These are phyloP conservation scores for Loriculus beryllinus DNA, from an alignment of 2,797 vertebrate genomes.

Conservation along the genomic window DNA sequence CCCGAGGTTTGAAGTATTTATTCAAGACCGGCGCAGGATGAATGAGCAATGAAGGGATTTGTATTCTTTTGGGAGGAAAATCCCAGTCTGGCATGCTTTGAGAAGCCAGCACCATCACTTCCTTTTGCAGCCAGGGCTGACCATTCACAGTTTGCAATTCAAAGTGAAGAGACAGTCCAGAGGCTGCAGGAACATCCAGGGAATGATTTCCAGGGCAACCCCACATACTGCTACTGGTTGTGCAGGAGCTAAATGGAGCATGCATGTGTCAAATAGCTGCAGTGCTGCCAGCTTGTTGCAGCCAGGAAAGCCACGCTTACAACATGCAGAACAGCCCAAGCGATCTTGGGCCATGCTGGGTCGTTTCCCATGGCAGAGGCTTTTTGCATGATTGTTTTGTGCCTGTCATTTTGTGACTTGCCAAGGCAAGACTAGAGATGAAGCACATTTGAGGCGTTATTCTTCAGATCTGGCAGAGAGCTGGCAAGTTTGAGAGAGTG, in stretches of 20 bases:
- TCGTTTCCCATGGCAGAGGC: background rate
- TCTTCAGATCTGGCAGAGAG: background rate
- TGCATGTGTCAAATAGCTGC: background rate
- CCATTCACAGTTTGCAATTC: background rate
- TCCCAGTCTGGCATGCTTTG: too few relatives aligned
- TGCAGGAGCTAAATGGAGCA: background rate
- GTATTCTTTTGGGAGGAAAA: background rate
- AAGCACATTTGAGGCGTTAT: background rate
- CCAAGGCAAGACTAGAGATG: background rate
- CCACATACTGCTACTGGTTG: background rate
- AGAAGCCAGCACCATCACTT: background rate
- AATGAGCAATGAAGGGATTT: background rate
- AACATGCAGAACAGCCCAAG: background rate
- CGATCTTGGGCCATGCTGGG: background rate
- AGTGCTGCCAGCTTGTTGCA: background rate
- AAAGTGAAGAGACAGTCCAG: background rate
- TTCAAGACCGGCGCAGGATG: background rate
- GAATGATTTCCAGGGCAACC: background rate
- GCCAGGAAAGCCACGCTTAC: background rate
- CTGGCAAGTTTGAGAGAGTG: background rate
- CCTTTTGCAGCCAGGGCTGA: background rate
- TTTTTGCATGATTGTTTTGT: background rate
- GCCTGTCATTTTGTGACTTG: background rate
- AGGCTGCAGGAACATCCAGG: background rate
- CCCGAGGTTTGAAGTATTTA: background rate